Evolutionary conservation across 2,888 invertebrate genomes (phyloP), one percentile per base, ranked within the genome.

Genomic region (Abscondita cerata): DNA sequence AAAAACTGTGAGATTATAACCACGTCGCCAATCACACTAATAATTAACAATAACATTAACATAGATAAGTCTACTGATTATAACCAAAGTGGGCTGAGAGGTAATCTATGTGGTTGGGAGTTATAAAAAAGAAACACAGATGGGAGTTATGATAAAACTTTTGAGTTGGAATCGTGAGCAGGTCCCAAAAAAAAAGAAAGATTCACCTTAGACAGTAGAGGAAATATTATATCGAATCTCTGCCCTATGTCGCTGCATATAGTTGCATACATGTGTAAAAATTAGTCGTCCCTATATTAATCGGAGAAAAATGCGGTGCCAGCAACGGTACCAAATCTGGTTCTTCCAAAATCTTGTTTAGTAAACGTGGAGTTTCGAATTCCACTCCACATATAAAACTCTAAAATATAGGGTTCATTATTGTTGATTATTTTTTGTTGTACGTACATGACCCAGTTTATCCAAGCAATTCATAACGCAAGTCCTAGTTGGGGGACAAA

Each of bases 191-290:
- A n/a, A n/a, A n/a, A n/a, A n/a, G n/a, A n/a, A n/a, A n/a, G n/a
- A n/a, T n/a, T n/a, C n/a, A 89, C 90, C 85, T 92, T 92, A 0
- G 90, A 90, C 8, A 92, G 81, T 34, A 92, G 79, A 31, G 90
- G 89, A 74, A 90, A 91, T 40, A 87, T 83, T 38, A 89, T 83
- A 73, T 89, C 87, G 18, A 85, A 84, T 70, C 86, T 86, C 63
- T 82, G 81, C 18, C 83, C 82, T 59, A 82, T 81, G 52, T 83
- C 82, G 59, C 76, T 73, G 46, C 73, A 74, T 52, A 80, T 78
- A 25, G 73, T 78, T 65, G 86, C 83, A 76, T 92, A 93, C 85
- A 92, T 87, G 55, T 85, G 81, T 33, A 91, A 73, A 91, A 89
- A 65, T 83, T 84, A 11, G 83, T 78, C 0, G 89, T 87, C 52